Evolutionary conservation across 2,888 invertebrate species (phyloP), one percentile per base, ranked within the genome.

Genomic region (Barypeithes pellucidus): DNA sequence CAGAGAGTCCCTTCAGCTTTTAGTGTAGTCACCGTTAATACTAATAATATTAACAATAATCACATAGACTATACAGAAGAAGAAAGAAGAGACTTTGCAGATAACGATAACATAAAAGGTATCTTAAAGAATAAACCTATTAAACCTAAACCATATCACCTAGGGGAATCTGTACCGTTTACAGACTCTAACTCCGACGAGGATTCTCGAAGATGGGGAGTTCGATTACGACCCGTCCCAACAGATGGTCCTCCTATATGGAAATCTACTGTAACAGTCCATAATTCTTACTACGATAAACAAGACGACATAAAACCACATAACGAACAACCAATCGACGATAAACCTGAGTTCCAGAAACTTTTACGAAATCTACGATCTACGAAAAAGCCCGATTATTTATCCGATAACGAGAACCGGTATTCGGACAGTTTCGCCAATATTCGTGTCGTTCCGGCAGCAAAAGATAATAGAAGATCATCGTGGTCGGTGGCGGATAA

Each of bases 91-190:
- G 33, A 84, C 81, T 66, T 67, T 20, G 66, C 73, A 4, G 85
- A 84, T 18, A 82, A 76, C 57, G 85, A 85, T 68, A 79, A 89
- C 82, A 90, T 92, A 82, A 90, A 91, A 80, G 91, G 93, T 80
- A 93, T 93, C 85, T 87, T 93, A 81, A 93, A 93, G 86, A 93
- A 93, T 81, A 93, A 92, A 86, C 91, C 92, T 60, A 87, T 91
- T 47, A 92, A 92, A 83, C 93, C 93, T 81, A 92, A 90, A 84
- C 92, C 93, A 79, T 93, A 93, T 87, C 91, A 92, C 82, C 87
- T 93, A 80, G 93, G 92, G 63, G 92, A 91, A 83, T 88, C 89
- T 81, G 88, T 87, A 72, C 85, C 88, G 84, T 79, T 80, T 36
- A 50, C 59, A 1, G 76, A 78, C 14, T 73, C 75, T 7, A 78